phyloP scores from a whole-genome alignment of 2,888 invertebrate genomes.

The Deroplatys truncata region DNA sequence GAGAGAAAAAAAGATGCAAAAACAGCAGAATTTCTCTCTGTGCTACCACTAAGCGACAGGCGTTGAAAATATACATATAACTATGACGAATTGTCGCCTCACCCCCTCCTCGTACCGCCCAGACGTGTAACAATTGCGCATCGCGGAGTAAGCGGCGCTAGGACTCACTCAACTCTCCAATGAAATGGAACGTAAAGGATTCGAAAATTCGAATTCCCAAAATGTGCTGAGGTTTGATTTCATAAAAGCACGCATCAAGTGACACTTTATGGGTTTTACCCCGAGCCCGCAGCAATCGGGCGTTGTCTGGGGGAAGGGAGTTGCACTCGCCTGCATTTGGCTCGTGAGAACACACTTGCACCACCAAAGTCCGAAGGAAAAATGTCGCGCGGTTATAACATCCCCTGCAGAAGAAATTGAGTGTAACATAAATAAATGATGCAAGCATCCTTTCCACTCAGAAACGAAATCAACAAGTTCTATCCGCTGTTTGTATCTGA shows the following conservation, averaged over 20 bases:
- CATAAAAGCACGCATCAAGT: slow-evolving; percentile 8
- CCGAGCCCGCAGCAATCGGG: neutral
- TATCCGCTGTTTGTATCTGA: too few species aligned
- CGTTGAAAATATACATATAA: neutral
- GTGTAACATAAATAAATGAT: too few species aligned
- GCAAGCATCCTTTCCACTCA: too few species aligned
- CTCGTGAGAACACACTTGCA: neutral
- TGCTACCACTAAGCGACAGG: neutral
- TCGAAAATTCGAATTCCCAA: slow-evolving; percentile 22
- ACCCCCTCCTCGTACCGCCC: neutral
- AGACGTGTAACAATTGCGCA: slow-evolving; percentile 7
- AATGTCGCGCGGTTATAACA: neutral
- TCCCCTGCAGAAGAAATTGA: neutral
- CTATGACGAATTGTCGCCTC: slow-evolving; percentile 13
- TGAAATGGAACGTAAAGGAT: slow-evolving; percentile 28
- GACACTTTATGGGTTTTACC: neutral
- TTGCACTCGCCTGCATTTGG: neutral
- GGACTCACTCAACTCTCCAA: slow-evolving; percentile 17
- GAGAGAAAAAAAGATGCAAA: slow-evolving; percentile 20
- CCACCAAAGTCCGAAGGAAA: neutral
- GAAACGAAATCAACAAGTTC: too few species aligned
- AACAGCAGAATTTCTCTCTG: slow-evolving; percentile 19
- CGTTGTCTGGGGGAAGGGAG: neutral
- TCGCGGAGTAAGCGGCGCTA: neutral
- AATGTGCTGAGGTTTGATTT: slow-evolving; percentile 23